Evolutionary conservation across 1,140 invertebrate genomes (phyloP), one percentile per base, ranked within the genome.

Genomic region (Reticulitermes speratus): DNA sequence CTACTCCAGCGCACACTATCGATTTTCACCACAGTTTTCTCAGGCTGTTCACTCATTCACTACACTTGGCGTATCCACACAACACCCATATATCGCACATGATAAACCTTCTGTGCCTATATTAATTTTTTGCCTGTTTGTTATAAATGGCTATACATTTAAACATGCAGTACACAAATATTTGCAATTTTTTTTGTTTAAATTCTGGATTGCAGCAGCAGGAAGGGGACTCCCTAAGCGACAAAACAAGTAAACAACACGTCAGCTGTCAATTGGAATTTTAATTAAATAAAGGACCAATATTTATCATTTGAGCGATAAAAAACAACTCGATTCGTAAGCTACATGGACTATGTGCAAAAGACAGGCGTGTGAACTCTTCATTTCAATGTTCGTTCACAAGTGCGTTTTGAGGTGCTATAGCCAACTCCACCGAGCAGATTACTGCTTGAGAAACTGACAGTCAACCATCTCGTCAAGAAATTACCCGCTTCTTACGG

Each of bases 211-310:
- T 75, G 65, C 3, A 75, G n/a, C n/a, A 75, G n/a, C n/a, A 75
- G 65, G 65, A 25, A 75, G 65, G 65, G 65, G 21, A 75, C 65
- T 75, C 65, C 65, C 65, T 75, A 75, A 75, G 65, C 65, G 65
- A 9, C 65, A 75, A 25, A 75, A 75, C 65, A 75, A 75, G 65
- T 75, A 75, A 75, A 75, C 65, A 75, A 75, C 25, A 75, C 65
- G n/a, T 75, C 65, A 75, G 65, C 65, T 75, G 65, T 75, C 65
- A 75, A 75, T 75, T 75, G 25, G 65, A 75, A 75, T 75, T 75
- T 75, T 75, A 75, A 75, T 75, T 75, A 75, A 75, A 75, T 75
- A 75, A 75, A 75, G 25, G n/a, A 75, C 65, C 65, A 75, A 75
- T 75, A 75, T 75, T 75, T 75, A 75, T 75, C 65, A 75, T 75